Evolutionary conservation across 2,113 vertebrate species (phyloP).

Genomic region (Gobio gobio): DNA sequence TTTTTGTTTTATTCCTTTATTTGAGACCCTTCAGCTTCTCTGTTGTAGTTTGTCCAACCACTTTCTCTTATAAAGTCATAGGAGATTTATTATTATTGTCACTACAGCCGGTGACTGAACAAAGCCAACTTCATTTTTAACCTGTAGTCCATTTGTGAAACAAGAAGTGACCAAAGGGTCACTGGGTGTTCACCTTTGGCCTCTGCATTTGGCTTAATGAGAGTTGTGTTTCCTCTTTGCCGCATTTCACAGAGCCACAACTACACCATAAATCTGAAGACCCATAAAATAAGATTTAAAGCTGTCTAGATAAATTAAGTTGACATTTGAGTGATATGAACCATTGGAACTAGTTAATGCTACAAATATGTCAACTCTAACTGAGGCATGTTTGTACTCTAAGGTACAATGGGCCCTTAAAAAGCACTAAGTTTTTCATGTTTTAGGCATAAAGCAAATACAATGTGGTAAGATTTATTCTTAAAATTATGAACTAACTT

Average conservation of each 20-base stretch:
- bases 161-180: conserved; percentile 39
- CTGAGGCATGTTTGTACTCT: too few relatives aligned
- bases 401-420: too few relatives aligned
- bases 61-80: not conserved
- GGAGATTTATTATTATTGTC: not conserved
- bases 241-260: not conserved
- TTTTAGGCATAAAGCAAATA: too few relatives aligned
- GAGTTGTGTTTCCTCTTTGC: conserved; percentile 45
- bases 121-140: conserved; percentile 46
- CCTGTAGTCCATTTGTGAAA: conserved; percentile 50
- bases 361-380: not conserved
- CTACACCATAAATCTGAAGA: conserved; percentile 7
- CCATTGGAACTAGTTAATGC: not conserved
- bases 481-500: too few relatives aligned
- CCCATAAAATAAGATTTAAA: conserved; percentile 30
- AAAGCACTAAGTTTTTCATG: too few relatives aligned
- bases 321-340: not conserved
- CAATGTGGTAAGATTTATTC: too few relatives aligned
- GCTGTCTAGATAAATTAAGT: conserved; percentile 26
- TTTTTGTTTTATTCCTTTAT: not conserved
- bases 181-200: conserved; percentile 58
- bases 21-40: not conserved
- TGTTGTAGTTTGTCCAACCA: not conserved
- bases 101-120: not conserved
- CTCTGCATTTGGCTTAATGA: conserved; percentile 34